Evolutionary conservation across 2,113 vertebrate genomes (phyloP), one percentile per base, ranked within the genome.

Genomic region (Mesitornis unicolor): DNA sequence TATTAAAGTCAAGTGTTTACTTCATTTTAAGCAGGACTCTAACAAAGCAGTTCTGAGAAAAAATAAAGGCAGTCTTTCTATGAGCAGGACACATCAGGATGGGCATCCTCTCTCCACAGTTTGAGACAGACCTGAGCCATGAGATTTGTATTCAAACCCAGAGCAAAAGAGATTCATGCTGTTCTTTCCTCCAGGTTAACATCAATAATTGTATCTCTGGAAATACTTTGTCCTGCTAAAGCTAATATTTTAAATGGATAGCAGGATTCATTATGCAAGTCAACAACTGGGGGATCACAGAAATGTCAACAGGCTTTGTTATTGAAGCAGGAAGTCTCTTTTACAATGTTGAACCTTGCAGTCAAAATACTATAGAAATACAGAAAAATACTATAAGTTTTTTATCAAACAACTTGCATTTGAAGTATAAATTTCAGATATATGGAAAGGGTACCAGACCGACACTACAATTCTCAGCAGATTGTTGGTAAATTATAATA

Each of bases 1-100:
- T 40, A 50, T 64, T 91, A 63, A 89, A 93, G 89, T 78, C 60
- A 91, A 60, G 51, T 76, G 48, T 87, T 94, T 95, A 42, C 56
- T 75, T 87, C 74, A 40, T 25, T 59, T 80, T 84, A 60, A 89
- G 50, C 25, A 77, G 36, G 28, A 74, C 35, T 38, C 9, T 40
- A 59, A 24, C 42, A 86, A 81, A 90, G 26, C 17, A 14, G n/a
- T 21, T 70, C 56, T 45, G n/a, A 67, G 36, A 33, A 38, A 77
- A 77, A 89, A 61, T 16, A 45, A 74, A 16, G 71, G 5, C 11
- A 48, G 12, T 16, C 29, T 92, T 84, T 90, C 5, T 17, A 10
- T 7, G 15, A 77, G 48, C 33, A 67, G 33, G 50, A 53, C 10
- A 28, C 9, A 9, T 20, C 0, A 0, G 28, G 47, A 69, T 13